Conservation (phyloP, 2,888 invertebrate genomes). For the Anorthoa munda region DNA sequence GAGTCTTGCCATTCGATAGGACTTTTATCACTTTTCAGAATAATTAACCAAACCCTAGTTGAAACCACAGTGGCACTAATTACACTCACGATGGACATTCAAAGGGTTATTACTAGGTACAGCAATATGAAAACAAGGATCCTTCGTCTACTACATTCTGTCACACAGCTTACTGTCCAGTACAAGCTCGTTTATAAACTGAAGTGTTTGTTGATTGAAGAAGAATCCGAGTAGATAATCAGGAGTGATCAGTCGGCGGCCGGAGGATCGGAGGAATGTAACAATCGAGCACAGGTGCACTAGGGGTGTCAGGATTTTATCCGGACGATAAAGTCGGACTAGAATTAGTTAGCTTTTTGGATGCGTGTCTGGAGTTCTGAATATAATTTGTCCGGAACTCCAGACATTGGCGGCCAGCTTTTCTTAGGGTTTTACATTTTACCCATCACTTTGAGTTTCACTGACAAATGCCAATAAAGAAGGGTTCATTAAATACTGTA, state of each 20-base stretch:
- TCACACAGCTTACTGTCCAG: constrained; percentile 29
- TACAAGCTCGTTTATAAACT: constrained; percentile 61
- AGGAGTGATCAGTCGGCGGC: constrained; percentile 63
- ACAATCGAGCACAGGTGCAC: constrained; percentile 86
- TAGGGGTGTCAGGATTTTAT: neutral
- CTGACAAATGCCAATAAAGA: no score
- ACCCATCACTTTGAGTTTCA: no score
- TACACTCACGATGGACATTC: no score
- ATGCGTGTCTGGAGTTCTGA: no score
- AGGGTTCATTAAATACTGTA: no score
- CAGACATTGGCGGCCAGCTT: no score
- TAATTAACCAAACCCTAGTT: constrained; percentile 1
- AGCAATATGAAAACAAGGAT: constrained; percentile 17
- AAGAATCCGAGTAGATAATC: constrained; percentile 77
- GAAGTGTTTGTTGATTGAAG: constrained; percentile 72
- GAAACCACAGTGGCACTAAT: neutral
- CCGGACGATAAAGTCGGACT: neutral
- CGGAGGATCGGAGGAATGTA: constrained; percentile 76
- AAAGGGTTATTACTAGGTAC: constrained; percentile 1
- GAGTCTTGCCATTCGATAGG: neutral
- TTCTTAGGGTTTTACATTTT: no score
- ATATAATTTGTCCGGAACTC: no score
- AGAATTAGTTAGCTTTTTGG: no score
- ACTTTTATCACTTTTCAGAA: neutral
- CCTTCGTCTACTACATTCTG: constrained; percentile 10